Evolutionary conservation across 2,797 vertebrate species (phyloP), one percentile per base, ranked within the genome.

Genomic region (Melanotaenia trifasciata): DNA sequence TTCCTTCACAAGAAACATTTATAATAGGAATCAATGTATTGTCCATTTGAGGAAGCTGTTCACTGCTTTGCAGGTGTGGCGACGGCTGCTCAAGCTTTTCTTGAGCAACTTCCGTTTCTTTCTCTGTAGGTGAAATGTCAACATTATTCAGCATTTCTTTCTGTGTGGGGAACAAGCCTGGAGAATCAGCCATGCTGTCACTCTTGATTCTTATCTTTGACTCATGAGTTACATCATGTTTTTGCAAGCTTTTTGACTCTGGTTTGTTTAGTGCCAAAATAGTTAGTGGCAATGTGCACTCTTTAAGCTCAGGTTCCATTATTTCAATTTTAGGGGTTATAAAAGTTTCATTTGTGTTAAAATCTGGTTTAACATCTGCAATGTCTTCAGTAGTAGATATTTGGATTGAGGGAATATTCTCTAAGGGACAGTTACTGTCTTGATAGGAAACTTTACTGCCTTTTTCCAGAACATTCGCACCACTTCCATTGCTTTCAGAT

Each of bases 231-330:
- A 63, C 72, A 61, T 92, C 78, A 74, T 81, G 65, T 20, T 76
- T 78, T 80, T 76, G 81, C 22, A 86, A 60, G 74, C 72, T 38
- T 2, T 20, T 58, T 50, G 80, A 64, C 53, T 87, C 71, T 32
- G 53, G 64, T 53, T 89, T 84, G 63, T 84, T 84, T 58, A 72
- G 59, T 62, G 79, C 57, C 54, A 90, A 81, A 71, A 76, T 70
- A 64, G 66, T 88, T 16, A 80, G 36, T 5, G 91, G 84, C 32
- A 90, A 68, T 60, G 54, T 79, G 69, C 57, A 68, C 24, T 91
- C 85, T 78, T 90, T 90, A 45, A 81, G n/a, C 61, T 93, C 90
- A 24, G 93, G 78, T 64, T 91, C 89, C 53, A 93, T 65, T 72
- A 87, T 70, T 80, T 93, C 87, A 73, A 80, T 87, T 78, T 83